These are phyloP conservation scores for Steromphala cineraria DNA, from an alignment of 2,888 invertebrate genomes.

Conservation along the genomic window DNA sequence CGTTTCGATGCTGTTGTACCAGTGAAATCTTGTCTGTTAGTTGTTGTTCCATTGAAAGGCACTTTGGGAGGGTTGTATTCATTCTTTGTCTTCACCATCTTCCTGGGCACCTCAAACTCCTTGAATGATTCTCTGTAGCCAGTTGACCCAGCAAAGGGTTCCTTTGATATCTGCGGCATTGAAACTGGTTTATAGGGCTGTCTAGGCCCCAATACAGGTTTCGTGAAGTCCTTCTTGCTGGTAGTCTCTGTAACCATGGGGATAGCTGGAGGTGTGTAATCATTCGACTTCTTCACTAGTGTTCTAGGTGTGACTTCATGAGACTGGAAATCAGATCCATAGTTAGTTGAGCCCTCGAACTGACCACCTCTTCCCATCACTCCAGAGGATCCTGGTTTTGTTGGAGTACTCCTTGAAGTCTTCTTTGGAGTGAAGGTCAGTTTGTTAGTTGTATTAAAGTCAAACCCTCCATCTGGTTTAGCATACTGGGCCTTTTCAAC, in stretches of 20 bases:
- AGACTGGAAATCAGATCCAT: slow-evolving; percentile 32
- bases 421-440: background rate
- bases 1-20: slow-evolving; percentile 38
- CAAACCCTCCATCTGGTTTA: background rate
- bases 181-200: slow-evolving; percentile 56
- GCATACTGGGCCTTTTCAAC: background rate
- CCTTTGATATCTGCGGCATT: slow-evolving; percentile 45
- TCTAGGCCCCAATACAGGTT: slow-evolving; percentile 42
- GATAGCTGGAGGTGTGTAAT: slow-evolving; percentile 47
- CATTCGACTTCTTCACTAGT: slow-evolving; percentile 10
- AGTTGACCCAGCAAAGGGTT: slow-evolving; percentile 65
- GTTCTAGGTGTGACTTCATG: slow-evolving; percentile 16
- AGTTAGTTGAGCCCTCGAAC: slow-evolving; percentile 25
- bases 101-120: slow-evolving; percentile 57
- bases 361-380: slow-evolving; percentile 16
- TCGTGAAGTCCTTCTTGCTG: slow-evolving; percentile 55
- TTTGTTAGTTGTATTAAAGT: background rate
- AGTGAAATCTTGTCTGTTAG: slow-evolving; percentile 53
- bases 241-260: slow-evolving; percentile 62
- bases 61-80: slow-evolving; percentile 53
- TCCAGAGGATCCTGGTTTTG: background rate
- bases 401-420: background rate
- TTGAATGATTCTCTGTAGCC: slow-evolving; percentile 65
- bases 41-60: slow-evolving; percentile 59
- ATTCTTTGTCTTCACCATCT: slow-evolving; percentile 43